These are phyloP conservation scores for Chouioia cunea DNA, from an alignment of 2,888 invertebrate species.

Conservation along the genomic window DNA sequence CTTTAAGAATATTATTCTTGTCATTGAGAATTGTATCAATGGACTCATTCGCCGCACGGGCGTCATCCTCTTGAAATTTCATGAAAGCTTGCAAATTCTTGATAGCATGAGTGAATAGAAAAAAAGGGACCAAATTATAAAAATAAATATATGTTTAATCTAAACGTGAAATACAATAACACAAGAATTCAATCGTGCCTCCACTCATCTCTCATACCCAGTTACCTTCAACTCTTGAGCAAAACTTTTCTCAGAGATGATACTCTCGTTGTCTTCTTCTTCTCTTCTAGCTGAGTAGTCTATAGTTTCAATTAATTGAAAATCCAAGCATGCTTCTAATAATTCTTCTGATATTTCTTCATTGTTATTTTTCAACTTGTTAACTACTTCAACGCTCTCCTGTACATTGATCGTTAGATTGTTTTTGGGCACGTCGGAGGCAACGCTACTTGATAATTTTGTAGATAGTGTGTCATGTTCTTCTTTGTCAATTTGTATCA, in stretches of 20 bases:
- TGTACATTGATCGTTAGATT: too few species aligned
- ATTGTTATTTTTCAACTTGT: not conserved
- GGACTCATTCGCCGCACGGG: constrained; percentile 34
- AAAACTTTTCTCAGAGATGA: constrained; percentile 21
- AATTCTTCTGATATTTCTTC: constrained; percentile 17
- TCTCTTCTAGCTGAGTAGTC: constrained; percentile 10
- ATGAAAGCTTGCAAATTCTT: constrained; percentile 34
- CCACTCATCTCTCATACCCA: too few species aligned
- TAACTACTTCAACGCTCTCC: too few species aligned
- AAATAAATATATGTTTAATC: not conserved
- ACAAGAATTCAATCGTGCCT: not conserved
- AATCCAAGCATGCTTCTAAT: constrained; percentile 39
- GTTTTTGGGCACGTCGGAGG: too few species aligned
- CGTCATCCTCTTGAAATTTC: constrained; percentile 25
- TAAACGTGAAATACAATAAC: not conserved
- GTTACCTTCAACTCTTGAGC: constrained; percentile 35
- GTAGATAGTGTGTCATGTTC: too few species aligned
- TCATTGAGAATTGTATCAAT: constrained; percentile 25
- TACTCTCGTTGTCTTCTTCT: constrained; percentile 5
- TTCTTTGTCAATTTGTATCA: too few species aligned
- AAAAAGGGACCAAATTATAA: not conserved
- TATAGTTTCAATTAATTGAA: constrained; percentile 19
- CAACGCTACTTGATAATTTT: too few species aligned
- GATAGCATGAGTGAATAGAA: not conserved
- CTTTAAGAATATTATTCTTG: constrained; percentile 34